These are phyloP conservation scores for Mesoligia furuncula DNA, from an alignment of 2,888 invertebrate genomes.

Conservation along the genomic window DNA sequence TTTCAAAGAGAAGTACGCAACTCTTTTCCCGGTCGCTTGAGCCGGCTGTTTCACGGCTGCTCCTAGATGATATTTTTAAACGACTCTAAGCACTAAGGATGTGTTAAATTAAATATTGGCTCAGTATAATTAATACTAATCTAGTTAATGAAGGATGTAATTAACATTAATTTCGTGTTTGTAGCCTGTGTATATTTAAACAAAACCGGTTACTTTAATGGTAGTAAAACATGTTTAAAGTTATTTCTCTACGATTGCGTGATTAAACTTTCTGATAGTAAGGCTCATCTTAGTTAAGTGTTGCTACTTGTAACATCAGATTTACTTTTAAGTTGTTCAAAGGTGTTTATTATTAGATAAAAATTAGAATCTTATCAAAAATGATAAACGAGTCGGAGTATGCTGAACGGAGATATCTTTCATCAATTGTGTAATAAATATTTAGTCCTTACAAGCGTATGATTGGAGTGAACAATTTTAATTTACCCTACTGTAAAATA, in stretches of 20 bases:
- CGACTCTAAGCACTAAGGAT: conserved; percentile 21
- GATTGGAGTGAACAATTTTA: neutral
- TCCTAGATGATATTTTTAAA: neutral
- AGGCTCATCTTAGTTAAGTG: neutral
- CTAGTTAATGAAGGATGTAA: conserved; percentile 41
- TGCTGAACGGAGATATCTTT: neutral
- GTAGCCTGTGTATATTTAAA: conserved; percentile 10
- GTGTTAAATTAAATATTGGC: conserved; percentile 47
- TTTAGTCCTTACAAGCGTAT: neutral
- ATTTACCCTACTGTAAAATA: neutral
- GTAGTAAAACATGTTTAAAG: neutral
- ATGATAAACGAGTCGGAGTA: no score
- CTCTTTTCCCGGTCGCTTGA: neutral
- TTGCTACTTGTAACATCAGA: neutral
- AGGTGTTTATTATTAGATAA: neutral
- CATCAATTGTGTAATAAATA: neutral
- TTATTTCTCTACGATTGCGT: conserved; percentile 6
- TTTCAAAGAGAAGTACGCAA: neutral
- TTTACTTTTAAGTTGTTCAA: neutral
- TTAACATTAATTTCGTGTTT: conserved; percentile 18
- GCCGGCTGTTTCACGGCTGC: neutral
- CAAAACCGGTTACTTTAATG: conserved; percentile 27
- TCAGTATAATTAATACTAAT: conserved; percentile 21
- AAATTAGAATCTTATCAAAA: neutral
- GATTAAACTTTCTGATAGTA: neutral